Base-by-base conservation (phyloP, 2,888 invertebrate genomes). In the Eugnorisma glareosa region DNA sequence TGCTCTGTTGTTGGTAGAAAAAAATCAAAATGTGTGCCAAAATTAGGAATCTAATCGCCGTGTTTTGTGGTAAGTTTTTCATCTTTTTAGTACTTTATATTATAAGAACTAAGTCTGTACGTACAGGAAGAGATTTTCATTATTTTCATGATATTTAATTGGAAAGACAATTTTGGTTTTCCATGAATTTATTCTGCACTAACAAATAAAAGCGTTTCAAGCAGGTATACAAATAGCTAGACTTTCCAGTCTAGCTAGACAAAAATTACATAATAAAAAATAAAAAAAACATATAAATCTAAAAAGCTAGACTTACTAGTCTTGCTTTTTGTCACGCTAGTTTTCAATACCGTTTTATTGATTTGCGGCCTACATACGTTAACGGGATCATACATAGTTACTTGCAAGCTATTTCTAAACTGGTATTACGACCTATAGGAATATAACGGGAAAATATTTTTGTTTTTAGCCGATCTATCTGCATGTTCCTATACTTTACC, bases 1-100 rank as follows among this genome's bases (percentile, higher is more conserved):
- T 94, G 91, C 91, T 90, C 93, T 94, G 93, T 81, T 79, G 88
- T 87, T 74, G 83, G 75, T 87, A 86, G 69, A 84, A 89, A 75
- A 86, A 89, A 85, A 73, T 88, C 91, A 95, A 95, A 88, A 95
- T 96, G 95, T 93, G 93, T 94, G 93, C 93, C 91, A 94, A 94
- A 91, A 87, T 93, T 84, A 91, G 91, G 85, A 92, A 88, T 83
- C 78, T 93, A 75, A 75, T 94, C 81, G 90, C 88, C 77, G 88
- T 92, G 80, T 89, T 94, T 66, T 93, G 91, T 92, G 96, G 96
- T 96, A 92, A 95, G 96, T 94, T 70, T n/a, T 70, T 66, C 67
- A 10, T 8, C 4, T 43, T 74, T 51, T 75, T 40, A 10, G 21
- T 5, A 40, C 7, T 24, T 21, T 18, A 37, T 35, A 1, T 21